These are phyloP conservation scores for Ypsolopha sequella DNA, from an alignment of 2,888 invertebrate species.

Conservation along the genomic window DNA sequence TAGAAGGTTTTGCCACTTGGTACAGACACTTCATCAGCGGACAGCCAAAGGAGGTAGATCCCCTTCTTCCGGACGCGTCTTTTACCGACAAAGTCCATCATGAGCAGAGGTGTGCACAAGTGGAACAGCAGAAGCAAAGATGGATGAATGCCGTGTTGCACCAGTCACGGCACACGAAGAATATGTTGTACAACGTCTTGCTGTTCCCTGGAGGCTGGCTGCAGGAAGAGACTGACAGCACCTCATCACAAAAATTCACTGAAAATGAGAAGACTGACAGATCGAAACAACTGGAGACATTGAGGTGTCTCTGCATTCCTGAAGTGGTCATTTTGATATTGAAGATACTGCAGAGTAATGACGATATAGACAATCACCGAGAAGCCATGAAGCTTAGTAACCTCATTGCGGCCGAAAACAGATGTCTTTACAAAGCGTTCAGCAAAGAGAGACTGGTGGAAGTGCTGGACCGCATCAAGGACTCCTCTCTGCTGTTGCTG, in stretches of 20 bases:
- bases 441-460: conserved; percentile 82
- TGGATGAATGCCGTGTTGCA: conserved; percentile 79
- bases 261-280: conserved; percentile 67
- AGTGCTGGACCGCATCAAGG: conserved; percentile 80
- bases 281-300: conserved; percentile 77
- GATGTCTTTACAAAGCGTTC: conserved; percentile 85
- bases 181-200: conserved; percentile 86
- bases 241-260: conserved; percentile 51
- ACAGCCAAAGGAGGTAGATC: conserved; percentile 79
- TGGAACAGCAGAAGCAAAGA: conserved; percentile 81
- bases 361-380: conserved; percentile 81
- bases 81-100: conserved; percentile 91
- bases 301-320: conserved; percentile 87
- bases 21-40: conserved; percentile 85
- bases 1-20: conserved; percentile 93
- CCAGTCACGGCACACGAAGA: conserved; percentile 82
- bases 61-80: conserved; percentile 70
- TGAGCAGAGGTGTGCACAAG: conserved; percentile 86
- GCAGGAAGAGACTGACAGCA: conserved; percentile 74
- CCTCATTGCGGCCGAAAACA: conserved; percentile 82
- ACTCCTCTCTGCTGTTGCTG: conserved; percentile 81
- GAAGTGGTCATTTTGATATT: conserved; percentile 84
- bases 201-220: conserved; percentile 95
- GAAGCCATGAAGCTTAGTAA: conserved; percentile 79
- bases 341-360: conserved; percentile 82